A percentile compares a stretch with the other conserved stretches of the same genome.
These are phyloP conservation scores for Trididemnum miniatum DNA, from an alignment of 23 tunicate species.

Conservation along the genomic window DNA sequence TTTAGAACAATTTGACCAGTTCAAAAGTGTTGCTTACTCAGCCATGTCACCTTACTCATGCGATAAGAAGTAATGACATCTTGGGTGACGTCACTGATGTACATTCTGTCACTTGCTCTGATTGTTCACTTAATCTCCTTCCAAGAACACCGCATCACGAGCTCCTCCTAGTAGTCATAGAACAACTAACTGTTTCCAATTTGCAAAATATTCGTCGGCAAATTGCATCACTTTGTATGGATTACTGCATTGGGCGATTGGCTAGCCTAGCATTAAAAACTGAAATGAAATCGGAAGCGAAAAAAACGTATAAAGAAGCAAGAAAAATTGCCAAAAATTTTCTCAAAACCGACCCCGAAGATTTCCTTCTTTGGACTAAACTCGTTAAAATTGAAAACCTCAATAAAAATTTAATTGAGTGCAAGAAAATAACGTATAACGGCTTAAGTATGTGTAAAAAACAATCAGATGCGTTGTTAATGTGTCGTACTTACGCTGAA, in stretches of 20 bases:
- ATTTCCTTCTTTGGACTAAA: constrained; percentile 64
- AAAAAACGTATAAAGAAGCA: constrained; percentile 67
- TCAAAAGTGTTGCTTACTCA: constrained; percentile 24
- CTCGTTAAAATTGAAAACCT: constrained; percentile 61
- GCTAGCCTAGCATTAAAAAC: background rate
- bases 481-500: constrained; percentile 34
- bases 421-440: constrained; percentile 42
- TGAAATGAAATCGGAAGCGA: constrained; percentile 19
- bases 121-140: background rate
- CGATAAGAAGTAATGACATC: constrained; percentile 7
- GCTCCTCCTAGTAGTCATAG: constrained; percentile 29
- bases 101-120: background rate
- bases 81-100: constrained; percentile 28
- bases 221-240: constrained; percentile 7
- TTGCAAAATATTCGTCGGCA: constrained; percentile 6
- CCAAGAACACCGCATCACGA: constrained; percentile 61
- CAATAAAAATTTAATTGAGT: constrained; percentile 48
- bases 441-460: constrained; percentile 51
- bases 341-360: constrained; percentile 43
- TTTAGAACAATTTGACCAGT: background rate
- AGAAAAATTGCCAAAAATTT: constrained; percentile 52
- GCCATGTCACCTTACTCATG: constrained; percentile 60
- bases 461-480: constrained; percentile 30
- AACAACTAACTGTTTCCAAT: constrained; percentile 32
- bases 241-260: constrained; percentile 23